Evolutionary conservation across 2,113 vertebrate genomes (phyloP).

Genomic region (Raja brachyura): DNA sequence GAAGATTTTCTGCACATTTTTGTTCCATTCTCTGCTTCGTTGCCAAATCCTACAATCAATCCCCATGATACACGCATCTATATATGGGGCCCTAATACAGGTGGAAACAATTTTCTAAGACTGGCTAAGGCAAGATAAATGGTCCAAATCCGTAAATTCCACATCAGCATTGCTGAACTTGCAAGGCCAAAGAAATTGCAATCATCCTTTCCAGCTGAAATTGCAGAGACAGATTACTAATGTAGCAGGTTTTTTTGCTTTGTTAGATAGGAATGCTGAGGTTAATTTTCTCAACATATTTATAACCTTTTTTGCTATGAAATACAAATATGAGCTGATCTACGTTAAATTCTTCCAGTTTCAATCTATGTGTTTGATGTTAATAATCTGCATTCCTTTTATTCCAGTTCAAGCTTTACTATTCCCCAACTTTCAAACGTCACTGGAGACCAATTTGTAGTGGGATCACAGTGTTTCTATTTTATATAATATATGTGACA

Average conservation of each 20-base stretch:
- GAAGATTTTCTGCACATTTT: background rate
- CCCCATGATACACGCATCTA: background rate
- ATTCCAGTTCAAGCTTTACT: background rate
- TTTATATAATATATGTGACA: background rate
- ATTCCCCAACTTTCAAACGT: background rate
- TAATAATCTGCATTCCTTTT: background rate
- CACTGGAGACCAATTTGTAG: background rate
- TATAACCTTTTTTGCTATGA: background rate
- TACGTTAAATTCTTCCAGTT: background rate
- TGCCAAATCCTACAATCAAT: background rate
- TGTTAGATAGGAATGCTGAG: too few species aligned
- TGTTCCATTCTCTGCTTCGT: background rate
- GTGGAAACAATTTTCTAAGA: constrained; percentile 5
- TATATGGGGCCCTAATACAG: background rate
- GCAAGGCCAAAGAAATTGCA: background rate
- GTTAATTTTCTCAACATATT: background rate
- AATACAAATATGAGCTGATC: background rate
- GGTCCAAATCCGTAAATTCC: background rate
- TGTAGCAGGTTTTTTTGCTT: background rate
- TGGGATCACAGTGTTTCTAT: background rate
- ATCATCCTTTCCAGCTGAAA: background rate
- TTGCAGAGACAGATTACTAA: background rate
- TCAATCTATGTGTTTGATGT: background rate
- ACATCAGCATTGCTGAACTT: background rate
- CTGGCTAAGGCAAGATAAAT: background rate